Base-by-base conservation (phyloP, 2,888 invertebrate genomes). In the Melolontha melolontha region DNA sequence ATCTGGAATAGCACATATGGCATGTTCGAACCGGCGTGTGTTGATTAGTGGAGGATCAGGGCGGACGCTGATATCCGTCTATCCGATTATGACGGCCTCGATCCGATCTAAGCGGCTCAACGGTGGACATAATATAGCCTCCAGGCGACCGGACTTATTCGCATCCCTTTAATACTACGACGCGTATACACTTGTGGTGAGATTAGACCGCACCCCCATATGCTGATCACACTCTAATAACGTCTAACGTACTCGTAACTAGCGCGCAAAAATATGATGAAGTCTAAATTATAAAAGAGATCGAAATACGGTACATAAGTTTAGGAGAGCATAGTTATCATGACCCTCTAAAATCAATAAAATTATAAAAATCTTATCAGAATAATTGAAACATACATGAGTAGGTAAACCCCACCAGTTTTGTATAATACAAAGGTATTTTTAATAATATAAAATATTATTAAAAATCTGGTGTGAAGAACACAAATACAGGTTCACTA, bases 61-160 rank as follows among this genome's bases (percentile, higher is more conserved):
- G 66, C 59, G 55, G 65, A 66, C 70, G 70, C 63, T 72, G 73
- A 72, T 74, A 75, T 73, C 72, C 74, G 68, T 73, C 72, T 71
- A 75, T 75, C 75, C 75, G 75, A 75, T 75, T 75, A 75, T 73
- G 72, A 74, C 72, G 73, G 73, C 71, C 71, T 72, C 73, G 72
- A 73, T 72, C 73, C 71, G 66, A 62, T 67, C 68, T 76, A 76
- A 76, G 76, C 76, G 75, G 76, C 76, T 76, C 76, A 76, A 72
- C 72, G 70, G 70, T 70, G 74, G 72, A 71, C 74, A 74, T 76
- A 75, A 75, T 75, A 76, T 75, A 72, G 74, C 74, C 73, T 75
- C 71, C 70, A 72, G 73, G 68, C 68, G 64, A 68, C 70, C 62
- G 68, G 70, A 72, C 50, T 68, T 66, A 74, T 74, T 72, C 72